Base-by-base conservation (phyloP, 2,888 invertebrate genomes). In the Choreutis nemorana region DNA sequence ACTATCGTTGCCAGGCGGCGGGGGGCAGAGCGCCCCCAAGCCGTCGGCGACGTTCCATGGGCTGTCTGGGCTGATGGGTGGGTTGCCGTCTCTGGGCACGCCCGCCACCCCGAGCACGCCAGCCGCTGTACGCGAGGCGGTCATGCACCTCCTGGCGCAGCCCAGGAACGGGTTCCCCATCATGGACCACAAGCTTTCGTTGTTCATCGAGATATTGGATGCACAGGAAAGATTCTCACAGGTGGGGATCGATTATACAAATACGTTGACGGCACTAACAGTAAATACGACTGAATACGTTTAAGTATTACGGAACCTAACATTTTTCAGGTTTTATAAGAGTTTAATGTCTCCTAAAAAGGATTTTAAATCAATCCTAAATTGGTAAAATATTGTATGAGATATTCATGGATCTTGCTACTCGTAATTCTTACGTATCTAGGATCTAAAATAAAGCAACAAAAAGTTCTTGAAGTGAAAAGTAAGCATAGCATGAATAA, bases 121-220 rank as follows among this genome's bases (percentile, higher is more conserved):
- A 8, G 83, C 84, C 4, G 83, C 87, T 13, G 87, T 87, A 14
- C 75, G 87, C 1, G 87, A 87, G 41, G 87, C 87, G 4, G 86
- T 88, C 23, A 82, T 85, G 37, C 87, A 87, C 46, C 71, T 88
- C 27, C 68, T 87, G 33, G 77, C 82, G 44, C 86, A 87, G 59
- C 86, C 88, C 8, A 75, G 89, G 34, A 88, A 89, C 55, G 89
- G 88, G 12, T 87, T 88, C 66, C 86, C 87, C 48, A 86, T 87
- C 55, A 83, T 87, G 72, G 89, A 89, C 54, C 89, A 89, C 72
- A 87, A 89, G 58, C 82, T 90, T 54, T 83, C 87, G 23, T 81
- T 91, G 27, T 89, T 90, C 72, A 87, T 90, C 58, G 90, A 91
- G 54, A 90, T 91, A 48, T 81, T 91, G 62, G 90, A 90, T 59